Base-by-base conservation (phyloP, 1,140 invertebrate species). In the Heliothis virescens region DNA sequence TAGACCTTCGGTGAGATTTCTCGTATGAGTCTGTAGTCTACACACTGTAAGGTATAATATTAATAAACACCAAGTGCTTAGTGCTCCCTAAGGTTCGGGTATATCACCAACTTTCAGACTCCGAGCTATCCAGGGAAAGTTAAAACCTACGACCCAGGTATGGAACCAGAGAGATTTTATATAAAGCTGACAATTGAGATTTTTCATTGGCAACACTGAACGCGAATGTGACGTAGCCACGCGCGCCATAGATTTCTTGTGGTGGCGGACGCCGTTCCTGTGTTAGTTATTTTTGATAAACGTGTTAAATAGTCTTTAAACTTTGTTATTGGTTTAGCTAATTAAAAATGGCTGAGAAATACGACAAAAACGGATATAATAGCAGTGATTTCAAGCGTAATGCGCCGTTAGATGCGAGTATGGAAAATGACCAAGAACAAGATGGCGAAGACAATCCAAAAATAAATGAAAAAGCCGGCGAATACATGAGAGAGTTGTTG, bases 401-500 rank as follows among this genome's bases (percentile, higher is more conserved):
- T 89, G 83, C 89, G 26, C 84, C 89, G 15, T 86, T 90, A 88
- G 87, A 90, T 13, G 57, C 15, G 48, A 63, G 71, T n/a, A 57
- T 86, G 55, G 81, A 84, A 53, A 84, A 87, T n/a, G 84, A 86
- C 7, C 83, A 85, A 21, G 90, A 89, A 48, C 93, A 95, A 93
- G 95, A 96, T 89, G 95, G 94, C 87, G 95, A 95, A 74, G 92
- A 91, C 55, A 94, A 89, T 41, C 83, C 91, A 12, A 91, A 94
- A 87, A 81, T 95, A 69, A 95, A 95, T 86, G 96, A 97, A 83
- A 97, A 97, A 94, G 96, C 96, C 85, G 96, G 95, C 57, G 97
- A 98, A 93, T 98, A 98, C 85, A 96, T 98, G 82, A 94, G 96
- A 10, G 97, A 98, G 84, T 94, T 98, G 16, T 90, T 98, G 55